Percentiles rank a stretch among this genome's conserved stretches.
These are phyloP conservation scores for Ochlodes sylvanus DNA, from an alignment of 2,888 invertebrate species.

Conservation along the genomic window DNA sequence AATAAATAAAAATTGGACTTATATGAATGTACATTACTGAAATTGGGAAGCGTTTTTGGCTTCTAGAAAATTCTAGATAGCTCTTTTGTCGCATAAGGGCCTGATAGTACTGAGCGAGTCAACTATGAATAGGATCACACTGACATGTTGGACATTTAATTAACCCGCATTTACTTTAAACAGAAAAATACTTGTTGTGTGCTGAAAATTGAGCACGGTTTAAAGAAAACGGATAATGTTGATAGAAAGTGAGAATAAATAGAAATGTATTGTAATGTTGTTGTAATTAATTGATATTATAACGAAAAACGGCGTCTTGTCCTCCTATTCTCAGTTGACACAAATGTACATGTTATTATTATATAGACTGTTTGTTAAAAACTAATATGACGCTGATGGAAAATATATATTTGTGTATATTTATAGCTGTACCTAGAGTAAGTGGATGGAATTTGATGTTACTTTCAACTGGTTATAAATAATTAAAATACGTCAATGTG, in stretches of 20 bases:
- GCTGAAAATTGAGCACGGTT: too few relatives aligned
- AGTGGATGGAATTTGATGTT: conserved; percentile 26
- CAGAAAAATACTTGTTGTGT: too few relatives aligned
- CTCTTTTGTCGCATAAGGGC: not conserved
- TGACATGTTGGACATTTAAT: not conserved
- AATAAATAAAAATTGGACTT: too few relatives aligned
- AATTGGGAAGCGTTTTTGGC: not conserved
- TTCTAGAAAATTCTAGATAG: conserved; percentile 1
- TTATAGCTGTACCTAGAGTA: conserved; percentile 25
- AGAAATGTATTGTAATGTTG: too few relatives aligned
- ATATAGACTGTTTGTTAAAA: conserved; percentile 33
- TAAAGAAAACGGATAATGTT: too few relatives aligned
- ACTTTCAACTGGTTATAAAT: conserved; percentile 24
- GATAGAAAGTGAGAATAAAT: too few relatives aligned
- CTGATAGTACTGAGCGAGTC: not conserved
- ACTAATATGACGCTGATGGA: conserved; percentile 7
- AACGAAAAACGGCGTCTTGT: not conserved
- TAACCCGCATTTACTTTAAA: not conserved
- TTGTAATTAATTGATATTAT: too few relatives aligned
- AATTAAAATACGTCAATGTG: conserved; percentile 16
- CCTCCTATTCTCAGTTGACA: not conserved
- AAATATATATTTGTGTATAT: conserved; percentile 33
- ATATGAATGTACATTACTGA: too few relatives aligned
- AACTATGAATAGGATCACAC: conserved; percentile 1
- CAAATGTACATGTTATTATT: conserved; percentile 13